These are phyloP conservation scores for Catajapyx aquilonaris DNA, from an alignment of 1,140 invertebrate genomes.

Conservation along the genomic window DNA sequence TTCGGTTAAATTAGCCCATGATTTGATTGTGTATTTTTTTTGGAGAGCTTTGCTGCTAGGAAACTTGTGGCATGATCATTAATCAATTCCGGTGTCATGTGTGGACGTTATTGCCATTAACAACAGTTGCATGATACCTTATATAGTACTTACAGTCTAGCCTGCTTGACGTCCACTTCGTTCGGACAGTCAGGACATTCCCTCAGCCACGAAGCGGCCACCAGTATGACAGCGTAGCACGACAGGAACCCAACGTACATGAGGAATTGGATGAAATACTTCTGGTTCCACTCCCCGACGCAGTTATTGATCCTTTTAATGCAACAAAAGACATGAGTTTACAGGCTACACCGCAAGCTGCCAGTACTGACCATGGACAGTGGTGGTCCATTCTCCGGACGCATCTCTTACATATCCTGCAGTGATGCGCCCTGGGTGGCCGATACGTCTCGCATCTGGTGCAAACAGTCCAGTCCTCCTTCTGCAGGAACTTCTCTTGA, in stretches of 20 bases:
- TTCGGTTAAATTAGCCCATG: background rate
- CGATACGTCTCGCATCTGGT: slow-evolving; percentile 62
- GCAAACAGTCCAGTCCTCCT: slow-evolving; percentile 68
- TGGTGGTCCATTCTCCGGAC: slow-evolving; percentile 80
- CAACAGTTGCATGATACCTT: background rate
- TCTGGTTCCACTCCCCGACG: slow-evolving; percentile 82
- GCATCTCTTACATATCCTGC: slow-evolving; percentile 68
- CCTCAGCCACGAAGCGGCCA: slow-evolving; percentile 48
- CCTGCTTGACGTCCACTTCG: slow-evolving; percentile 44
- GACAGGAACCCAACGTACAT: slow-evolving; percentile 48
- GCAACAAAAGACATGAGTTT: slow-evolving; percentile 8
- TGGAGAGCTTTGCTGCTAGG: background rate
- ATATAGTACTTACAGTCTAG: slow-evolving; percentile 41
- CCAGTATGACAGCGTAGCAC: slow-evolving; percentile 44
- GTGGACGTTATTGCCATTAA: background rate
- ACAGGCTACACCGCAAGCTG: slow-evolving; percentile 3
- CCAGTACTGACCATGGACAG: slow-evolving; percentile 45
- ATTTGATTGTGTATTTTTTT: background rate
- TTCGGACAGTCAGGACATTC: slow-evolving; percentile 46
- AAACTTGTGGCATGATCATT: background rate
- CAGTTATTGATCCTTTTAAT: slow-evolving; percentile 74
- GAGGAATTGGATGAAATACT: slow-evolving; percentile 82
- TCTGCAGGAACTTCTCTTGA: slow-evolving; percentile 17
- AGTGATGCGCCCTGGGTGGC: slow-evolving; percentile 71
- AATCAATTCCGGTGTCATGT: background rate